Percentiles rank a stretch among this genome's conserved stretches.
phyloP scores from a whole-genome alignment of 2,797 vertebrate genomes.

The Parauchenoglanis punctatus region DNA sequence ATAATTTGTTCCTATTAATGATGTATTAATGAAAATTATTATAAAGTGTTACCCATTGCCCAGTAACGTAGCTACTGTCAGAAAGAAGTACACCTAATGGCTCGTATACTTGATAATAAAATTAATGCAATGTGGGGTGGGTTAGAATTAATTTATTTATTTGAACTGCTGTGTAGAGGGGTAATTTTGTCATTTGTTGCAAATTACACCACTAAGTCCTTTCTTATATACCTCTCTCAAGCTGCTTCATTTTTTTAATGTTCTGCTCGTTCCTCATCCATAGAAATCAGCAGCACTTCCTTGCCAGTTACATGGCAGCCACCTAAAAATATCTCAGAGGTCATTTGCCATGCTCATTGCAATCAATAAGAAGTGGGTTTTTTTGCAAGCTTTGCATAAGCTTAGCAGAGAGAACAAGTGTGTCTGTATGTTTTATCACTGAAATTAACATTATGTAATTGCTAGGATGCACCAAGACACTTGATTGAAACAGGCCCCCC shows the following conservation, averaged over 20 bases:
- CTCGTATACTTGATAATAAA: background rate
- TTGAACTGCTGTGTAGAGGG: slow-evolving; percentile 23
- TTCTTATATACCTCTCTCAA: slow-evolving; percentile 29
- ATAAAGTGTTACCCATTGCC: background rate
- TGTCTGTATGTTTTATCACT: slow-evolving; percentile 14
- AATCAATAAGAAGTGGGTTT: slow-evolving; percentile 67
- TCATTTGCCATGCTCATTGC: slow-evolving; percentile 75
- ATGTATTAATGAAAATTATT: background rate
- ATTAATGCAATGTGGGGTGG: background rate
- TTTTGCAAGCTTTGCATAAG: background rate
- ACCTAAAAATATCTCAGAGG: slow-evolving; percentile 78
- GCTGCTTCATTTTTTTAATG: slow-evolving; percentile 45
- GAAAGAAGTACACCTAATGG: background rate
- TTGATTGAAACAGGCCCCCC: background rate
- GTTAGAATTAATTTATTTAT: slow-evolving; percentile 3
- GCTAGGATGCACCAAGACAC: background rate
- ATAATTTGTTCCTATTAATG: background rate
- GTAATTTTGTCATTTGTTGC: slow-evolving; percentile 35
- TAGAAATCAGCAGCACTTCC: slow-evolving; percentile 66
- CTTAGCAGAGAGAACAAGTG: background rate
- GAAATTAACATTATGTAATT: background rate
- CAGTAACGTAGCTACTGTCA: background rate
- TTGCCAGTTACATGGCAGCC: slow-evolving; percentile 63
- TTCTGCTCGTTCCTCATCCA: slow-evolving; percentile 72
- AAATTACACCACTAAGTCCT: slow-evolving; percentile 36